Evolutionary conservation across 2,888 invertebrate genomes (phyloP).

Genomic region (Uloborus plumipes): DNA sequence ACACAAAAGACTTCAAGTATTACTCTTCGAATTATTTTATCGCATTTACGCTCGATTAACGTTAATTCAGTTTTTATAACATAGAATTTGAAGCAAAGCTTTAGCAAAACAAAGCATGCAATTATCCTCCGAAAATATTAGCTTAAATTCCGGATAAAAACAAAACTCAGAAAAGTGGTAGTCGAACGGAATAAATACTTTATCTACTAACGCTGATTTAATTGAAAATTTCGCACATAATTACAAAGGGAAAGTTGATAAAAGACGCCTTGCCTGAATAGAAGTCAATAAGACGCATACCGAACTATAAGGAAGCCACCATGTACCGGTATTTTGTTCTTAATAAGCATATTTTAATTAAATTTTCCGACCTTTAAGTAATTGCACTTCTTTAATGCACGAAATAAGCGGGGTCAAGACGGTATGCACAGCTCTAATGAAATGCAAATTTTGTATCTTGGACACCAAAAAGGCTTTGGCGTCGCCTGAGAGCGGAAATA

Average conservation of each 20-base stretch:
- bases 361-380: conserved; percentile 45
- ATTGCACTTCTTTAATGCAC: conserved; percentile 33
- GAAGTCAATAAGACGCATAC: conserved; percentile 46
- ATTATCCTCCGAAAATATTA: too few relatives aligned
- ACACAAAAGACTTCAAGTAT: too few relatives aligned
- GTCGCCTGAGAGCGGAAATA: conserved; percentile 35
- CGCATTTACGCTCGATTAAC: too few relatives aligned
- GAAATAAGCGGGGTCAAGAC: conserved; percentile 24
- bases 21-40: too few relatives aligned
- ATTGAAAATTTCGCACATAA: conserved; percentile 49
- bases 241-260: conserved; percentile 38
- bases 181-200: conserved; percentile 22
- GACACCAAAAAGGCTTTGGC: conserved; percentile 2
- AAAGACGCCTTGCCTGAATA: conserved; percentile 7
- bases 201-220: conserved; percentile 33
- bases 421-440: conserved; percentile 43
- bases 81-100: too few relatives aligned
- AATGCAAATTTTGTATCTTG: conserved; percentile 48
- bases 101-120: too few relatives aligned
- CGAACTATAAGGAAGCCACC: conserved; percentile 3
- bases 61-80: too few relatives aligned
- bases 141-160: conserved; percentile 1
- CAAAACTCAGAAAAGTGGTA: not conserved
- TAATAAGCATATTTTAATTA: conserved; percentile 63
- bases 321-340: conserved; percentile 33